These are phyloP conservation scores for Premnoplex brunnescens DNA, from an alignment of 2,797 vertebrate genomes.

Conservation along the genomic window DNA sequence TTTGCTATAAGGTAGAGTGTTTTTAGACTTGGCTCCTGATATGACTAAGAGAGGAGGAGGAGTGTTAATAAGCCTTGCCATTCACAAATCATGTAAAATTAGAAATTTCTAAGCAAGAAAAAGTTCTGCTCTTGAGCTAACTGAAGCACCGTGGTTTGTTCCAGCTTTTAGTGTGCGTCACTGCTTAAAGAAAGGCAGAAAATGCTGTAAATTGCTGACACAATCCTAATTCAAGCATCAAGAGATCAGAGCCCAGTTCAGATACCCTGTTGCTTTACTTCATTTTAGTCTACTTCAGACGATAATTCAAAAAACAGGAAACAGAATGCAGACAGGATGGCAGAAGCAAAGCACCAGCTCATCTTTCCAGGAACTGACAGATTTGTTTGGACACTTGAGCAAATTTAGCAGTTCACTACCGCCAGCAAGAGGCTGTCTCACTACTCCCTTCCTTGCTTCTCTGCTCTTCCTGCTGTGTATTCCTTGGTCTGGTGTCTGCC, in stretches of 20 bases:
- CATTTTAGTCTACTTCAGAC: background rate
- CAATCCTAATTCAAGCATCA: background rate
- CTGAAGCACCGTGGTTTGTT: background rate
- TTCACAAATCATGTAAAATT: background rate
- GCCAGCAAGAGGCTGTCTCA: background rate
- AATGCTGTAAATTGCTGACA: background rate
- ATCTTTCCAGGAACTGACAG: background rate
- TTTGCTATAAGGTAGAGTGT: background rate
- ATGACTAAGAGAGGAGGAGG: background rate
- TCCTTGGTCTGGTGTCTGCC: background rate
- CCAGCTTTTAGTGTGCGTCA: background rate
- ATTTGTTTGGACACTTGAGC: background rate
- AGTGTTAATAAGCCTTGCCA: background rate
- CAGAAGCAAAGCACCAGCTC: background rate
- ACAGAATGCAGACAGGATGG: background rate
- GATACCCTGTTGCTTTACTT: background rate
- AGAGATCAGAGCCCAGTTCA: background rate
- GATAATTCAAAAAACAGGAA: background rate
- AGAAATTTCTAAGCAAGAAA: background rate
- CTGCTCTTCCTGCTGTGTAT: background rate
- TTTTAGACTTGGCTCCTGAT: background rate
- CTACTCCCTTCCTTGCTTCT: background rate
- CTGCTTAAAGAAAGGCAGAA: background rate
- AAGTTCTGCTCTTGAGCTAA: background rate
- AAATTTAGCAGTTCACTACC: background rate